These are phyloP conservation scores for Megaceryle alcyon DNA, from an alignment of 2,797 vertebrate species.

Conservation along the genomic window DNA sequence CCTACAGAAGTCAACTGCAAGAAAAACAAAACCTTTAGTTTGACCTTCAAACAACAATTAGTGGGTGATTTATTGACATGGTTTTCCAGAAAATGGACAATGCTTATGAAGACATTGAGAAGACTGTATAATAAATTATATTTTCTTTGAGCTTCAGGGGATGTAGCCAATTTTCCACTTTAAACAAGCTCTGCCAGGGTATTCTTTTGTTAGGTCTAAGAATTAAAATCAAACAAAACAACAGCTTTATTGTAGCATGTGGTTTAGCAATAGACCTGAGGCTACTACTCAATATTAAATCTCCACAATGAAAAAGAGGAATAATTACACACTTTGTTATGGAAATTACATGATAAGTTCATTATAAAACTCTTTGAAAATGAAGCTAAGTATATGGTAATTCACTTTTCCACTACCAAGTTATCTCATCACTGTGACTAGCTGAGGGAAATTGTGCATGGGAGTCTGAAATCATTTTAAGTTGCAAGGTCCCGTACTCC, in stretches of 20 bases:
- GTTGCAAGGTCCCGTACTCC: neutral
- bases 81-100: constrained; percentile 48
- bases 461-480: neutral
- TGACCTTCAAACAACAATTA: constrained; percentile 48
- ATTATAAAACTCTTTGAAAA: constrained; percentile 44
- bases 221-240: constrained; percentile 54
- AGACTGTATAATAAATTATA: constrained; percentile 13
- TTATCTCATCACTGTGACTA: constrained; percentile 18
- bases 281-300: constrained; percentile 55
- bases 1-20: constrained; percentile 44
- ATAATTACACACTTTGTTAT: constrained; percentile 55
- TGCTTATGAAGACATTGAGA: constrained; percentile 18
- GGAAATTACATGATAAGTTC: constrained; percentile 57
- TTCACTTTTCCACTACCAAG: constrained; percentile 47
- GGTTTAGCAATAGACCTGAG: constrained; percentile 27
- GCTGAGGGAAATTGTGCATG: neutral
- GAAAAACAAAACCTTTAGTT: constrained; percentile 49
- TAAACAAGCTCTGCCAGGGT: constrained; percentile 20
- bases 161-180: constrained; percentile 55
- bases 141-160: constrained; percentile 14
- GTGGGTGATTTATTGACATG: neutral
- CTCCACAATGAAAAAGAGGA: constrained; percentile 43
- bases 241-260: constrained; percentile 23
- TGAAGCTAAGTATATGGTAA: constrained; percentile 24
- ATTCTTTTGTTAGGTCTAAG: constrained; percentile 45